These are phyloP conservation scores for Galerucella calmariensis DNA, from an alignment of 2,888 invertebrate species.

Conservation along the genomic window DNA sequence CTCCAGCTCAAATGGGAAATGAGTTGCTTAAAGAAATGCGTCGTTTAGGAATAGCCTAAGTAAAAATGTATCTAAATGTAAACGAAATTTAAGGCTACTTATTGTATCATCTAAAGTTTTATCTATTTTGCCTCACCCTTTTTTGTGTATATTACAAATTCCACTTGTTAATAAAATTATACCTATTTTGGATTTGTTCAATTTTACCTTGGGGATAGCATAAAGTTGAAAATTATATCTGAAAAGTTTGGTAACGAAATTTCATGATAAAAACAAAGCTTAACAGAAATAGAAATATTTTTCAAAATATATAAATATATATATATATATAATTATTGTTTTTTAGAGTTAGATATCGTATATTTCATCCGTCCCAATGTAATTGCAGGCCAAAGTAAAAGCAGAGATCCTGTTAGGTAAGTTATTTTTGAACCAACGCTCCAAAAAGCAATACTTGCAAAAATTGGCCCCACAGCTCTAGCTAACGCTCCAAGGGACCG, in stretches of 20 bases:
- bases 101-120: slow-evolving; percentile 32
- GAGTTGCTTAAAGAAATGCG: slow-evolving; percentile 91
- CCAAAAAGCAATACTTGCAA: slow-evolving; percentile 93
- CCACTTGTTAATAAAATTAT: slow-evolving; percentile 41
- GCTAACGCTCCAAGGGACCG: slow-evolving; percentile 95
- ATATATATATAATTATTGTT: slow-evolving; percentile 1
- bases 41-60: slow-evolving; percentile 70
- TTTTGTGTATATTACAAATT: slow-evolving; percentile 45
- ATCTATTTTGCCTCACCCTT: slow-evolving; percentile 32
- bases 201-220: not conserved
- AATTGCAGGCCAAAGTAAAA: slow-evolving; percentile 81
- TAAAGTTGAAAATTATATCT: not conserved
- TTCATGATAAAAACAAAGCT: not conserved
- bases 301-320: not conserved
- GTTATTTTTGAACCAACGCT: slow-evolving; percentile 85
- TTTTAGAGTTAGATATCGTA: not conserved
- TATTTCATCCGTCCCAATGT: slow-evolving; percentile 57
- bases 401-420: slow-evolving; percentile 82
- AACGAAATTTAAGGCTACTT: slow-evolving; percentile 23
- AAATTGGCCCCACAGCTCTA: slow-evolving; percentile 89
- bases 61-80: slow-evolving; percentile 20
- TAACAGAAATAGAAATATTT: slow-evolving; percentile 3
- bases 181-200: slow-evolving; percentile 11
- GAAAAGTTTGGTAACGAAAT: not conserved
- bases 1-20: slow-evolving; percentile 95